Evolutionary conservation across 2,797 vertebrate genomes (phyloP).

Genomic region (Chaenodraco wilsoni): DNA sequence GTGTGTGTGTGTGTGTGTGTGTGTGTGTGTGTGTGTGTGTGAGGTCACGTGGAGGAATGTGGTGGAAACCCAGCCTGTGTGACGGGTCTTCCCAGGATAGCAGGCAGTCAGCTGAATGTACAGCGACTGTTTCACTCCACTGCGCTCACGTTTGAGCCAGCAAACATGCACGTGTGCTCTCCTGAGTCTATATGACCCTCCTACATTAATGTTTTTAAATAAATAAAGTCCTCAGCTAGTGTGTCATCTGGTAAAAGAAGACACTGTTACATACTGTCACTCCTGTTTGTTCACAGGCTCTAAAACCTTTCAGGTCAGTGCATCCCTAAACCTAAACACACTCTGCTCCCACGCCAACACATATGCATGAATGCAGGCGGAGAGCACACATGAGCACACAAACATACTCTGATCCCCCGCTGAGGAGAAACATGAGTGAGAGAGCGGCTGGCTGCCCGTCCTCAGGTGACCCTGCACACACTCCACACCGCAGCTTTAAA

Average conservation of each 20-base stretch:
- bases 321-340: slow-evolving; percentile 27
- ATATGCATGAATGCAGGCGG: slow-evolving; percentile 27
- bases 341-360: slow-evolving; percentile 9
- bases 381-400: too few relatives aligned
- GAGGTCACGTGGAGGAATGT: slow-evolving; percentile 5
- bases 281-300: slow-evolving; percentile 16
- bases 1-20: slow-evolving; percentile 19
- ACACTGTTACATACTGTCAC: slow-evolving; percentile 14
- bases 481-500: slow-evolving; percentile 45
- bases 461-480: slow-evolving; percentile 46
- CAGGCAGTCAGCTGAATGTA: slow-evolving; percentile 49
- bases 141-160: slow-evolving; percentile 41
- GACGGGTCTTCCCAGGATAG: slow-evolving; percentile 56
- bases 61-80: slow-evolving; percentile 45
- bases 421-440: not conserved
- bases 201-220: not conserved
- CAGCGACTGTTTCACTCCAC: slow-evolving; percentile 19
- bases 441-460: slow-evolving; percentile 4
- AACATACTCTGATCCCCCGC: slow-evolving; percentile 20
- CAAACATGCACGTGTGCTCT: slow-evolving; percentile 36
- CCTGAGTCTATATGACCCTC: slow-evolving; percentile 20
- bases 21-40: slow-evolving; percentile 10
- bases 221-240: not conserved
- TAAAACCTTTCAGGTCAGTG: slow-evolving; percentile 41
- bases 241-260: slow-evolving; percentile 32